A percentile compares a stretch with the other conserved stretches of the same genome.
phyloP scores from a whole-genome alignment of 1,140 invertebrate genomes.

The Halyomorpha halys region DNA sequence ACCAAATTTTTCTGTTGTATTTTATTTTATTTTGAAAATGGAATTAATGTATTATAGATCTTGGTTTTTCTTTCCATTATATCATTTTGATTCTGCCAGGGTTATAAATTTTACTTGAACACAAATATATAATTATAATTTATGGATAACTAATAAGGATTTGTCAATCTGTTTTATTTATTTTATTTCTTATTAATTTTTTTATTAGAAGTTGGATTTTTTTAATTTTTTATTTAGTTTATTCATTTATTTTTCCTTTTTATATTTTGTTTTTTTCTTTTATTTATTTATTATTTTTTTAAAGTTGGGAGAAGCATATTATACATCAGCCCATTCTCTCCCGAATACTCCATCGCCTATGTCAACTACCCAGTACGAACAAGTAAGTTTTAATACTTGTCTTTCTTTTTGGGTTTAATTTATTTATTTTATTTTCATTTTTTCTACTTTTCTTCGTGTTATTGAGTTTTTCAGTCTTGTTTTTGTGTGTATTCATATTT shows the following conservation, averaged over 20 bases:
- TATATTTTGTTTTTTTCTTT: slow-evolving; percentile 24
- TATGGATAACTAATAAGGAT: too few relatives aligned
- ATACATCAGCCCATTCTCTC: slow-evolving; percentile 27
- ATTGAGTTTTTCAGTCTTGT: not conserved
- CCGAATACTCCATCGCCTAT: slow-evolving; percentile 29
- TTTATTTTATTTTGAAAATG: too few relatives aligned
- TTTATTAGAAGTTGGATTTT: not conserved
- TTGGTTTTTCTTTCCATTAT: too few relatives aligned
- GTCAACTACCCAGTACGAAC: slow-evolving; percentile 28
- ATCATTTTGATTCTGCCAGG: too few relatives aligned
- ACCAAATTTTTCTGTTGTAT: too few relatives aligned
- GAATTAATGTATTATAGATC: too few relatives aligned
- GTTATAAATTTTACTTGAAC: too few relatives aligned
- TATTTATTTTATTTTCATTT: not conserved
- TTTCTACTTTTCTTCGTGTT: slow-evolving; percentile 15
- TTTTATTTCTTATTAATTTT: not conserved
- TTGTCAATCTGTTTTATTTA: not conserved
- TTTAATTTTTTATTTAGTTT: slow-evolving; percentile 22
- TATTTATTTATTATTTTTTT: slow-evolving; percentile 23
- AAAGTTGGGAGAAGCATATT: slow-evolving; percentile 18
- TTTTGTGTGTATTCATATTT: not conserved
- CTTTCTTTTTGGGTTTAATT: not conserved
- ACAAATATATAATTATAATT: too few relatives aligned
- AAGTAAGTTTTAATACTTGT: slow-evolving; percentile 24
- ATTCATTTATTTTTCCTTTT: slow-evolving; percentile 22